These are phyloP conservation scores for Entosphenus tridentatus DNA, from an alignment of 2,113 vertebrate species.

Conservation along the genomic window DNA sequence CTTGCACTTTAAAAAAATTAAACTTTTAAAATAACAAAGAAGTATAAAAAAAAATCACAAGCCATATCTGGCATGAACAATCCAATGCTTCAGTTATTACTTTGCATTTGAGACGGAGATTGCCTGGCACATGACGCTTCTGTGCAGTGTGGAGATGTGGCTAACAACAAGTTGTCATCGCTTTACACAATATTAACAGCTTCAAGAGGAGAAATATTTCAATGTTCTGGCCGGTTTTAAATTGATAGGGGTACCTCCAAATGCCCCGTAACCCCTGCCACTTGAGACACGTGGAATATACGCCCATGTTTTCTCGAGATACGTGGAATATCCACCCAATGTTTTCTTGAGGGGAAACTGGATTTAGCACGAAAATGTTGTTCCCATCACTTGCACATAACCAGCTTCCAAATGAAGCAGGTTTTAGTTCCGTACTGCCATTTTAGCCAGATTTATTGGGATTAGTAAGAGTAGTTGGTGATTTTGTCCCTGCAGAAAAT, in stretches of 20 bases:
- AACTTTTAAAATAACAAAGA: constrained; percentile 11
- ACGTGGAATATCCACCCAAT: background rate
- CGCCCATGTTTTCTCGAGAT: background rate
- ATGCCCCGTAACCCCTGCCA: background rate
- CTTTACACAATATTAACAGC: background rate
- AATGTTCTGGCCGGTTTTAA: background rate
- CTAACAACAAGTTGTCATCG: background rate
- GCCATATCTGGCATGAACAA: background rate
- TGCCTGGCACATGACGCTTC: background rate
- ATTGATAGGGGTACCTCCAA: background rate
- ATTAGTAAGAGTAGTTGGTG: too few species aligned
- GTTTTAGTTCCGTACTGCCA: too few species aligned
- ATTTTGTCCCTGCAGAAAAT: too few species aligned
- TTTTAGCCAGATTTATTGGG: too few species aligned
- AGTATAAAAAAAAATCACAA: background rate
- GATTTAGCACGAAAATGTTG: background rate
- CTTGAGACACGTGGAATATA: background rate
- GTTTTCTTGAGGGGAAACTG: background rate
- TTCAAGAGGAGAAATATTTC: background rate
- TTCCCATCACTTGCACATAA: background rate
- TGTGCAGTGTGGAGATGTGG: background rate
- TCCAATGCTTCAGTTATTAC: background rate
- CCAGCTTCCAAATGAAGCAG: too few species aligned
- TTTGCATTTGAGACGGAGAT: background rate
- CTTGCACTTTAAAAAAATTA: constrained; percentile 10